Base-by-base conservation (phyloP, 2,797 vertebrate genomes). In the Sciurus vulgaris region DNA sequence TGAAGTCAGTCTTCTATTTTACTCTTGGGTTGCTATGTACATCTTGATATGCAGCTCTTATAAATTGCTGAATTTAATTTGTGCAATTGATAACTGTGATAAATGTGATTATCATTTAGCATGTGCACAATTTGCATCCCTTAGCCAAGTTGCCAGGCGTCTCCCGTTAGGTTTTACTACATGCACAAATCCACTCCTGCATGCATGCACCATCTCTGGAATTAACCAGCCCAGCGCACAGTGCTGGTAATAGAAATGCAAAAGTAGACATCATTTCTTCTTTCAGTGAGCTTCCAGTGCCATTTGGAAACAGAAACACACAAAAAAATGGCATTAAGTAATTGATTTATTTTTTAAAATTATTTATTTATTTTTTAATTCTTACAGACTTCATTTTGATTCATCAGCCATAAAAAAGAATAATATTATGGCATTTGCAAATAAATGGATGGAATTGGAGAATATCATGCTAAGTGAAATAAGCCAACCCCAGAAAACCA, bases 1-100 rank as follows among this genome's bases (percentile, higher is more conserved):
- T 54, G 67, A 92, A 88, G 33, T 51, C 67, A 20, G 47, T 83
- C 54, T 93, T 79, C 30, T 38, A 4, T 77, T 94, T 84, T 79
- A 78, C 17, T 76, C 81, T 81, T 38, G 30, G 20, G 20, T 54
- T 3, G 47, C 1, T n/a, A 82, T 84, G 13, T 28, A 30, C 89
- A 35, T 86, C 35, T 13, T 82, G 7, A 69, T 94, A 54, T 41
- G 85, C 61, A 87, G 28, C 38, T 77, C 56, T 59, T 59, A 65
- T 30, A 33, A 65, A 67, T 67, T n/a, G 65, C 15, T 67, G 30
- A n/a, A 33, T n/a, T 65, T 67, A 44, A 44, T 3, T 38, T 70
- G 14, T 3, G 8, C 35, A 38, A 38, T 61, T 79, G 54, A 10
- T 65, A 85, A 84, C 77, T 70, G 33, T 93, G 51, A 51, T 82